phyloP scores from a whole-genome alignment of 2,888 invertebrate genomes.

The Selenia dentaria region DNA sequence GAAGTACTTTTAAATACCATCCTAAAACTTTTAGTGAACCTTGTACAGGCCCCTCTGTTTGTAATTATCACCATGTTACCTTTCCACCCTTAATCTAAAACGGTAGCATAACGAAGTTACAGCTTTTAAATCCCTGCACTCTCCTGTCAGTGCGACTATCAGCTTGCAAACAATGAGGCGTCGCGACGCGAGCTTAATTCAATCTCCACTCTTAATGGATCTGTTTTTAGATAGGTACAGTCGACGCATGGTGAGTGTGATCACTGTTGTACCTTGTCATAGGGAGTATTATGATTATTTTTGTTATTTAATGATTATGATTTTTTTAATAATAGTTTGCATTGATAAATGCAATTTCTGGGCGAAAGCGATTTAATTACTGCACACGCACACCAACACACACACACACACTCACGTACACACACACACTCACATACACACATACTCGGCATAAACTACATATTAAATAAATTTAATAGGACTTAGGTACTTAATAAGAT shows the following conservation, averaged over 20 bases:
- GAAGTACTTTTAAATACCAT: too few species aligned
- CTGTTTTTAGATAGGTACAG: constrained; percentile 24
- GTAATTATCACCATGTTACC: constrained; percentile 28
- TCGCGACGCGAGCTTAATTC: constrained; percentile 54
- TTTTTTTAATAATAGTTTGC: too few species aligned
- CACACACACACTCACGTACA: too few species aligned
- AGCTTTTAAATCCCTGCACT: constrained; percentile 39
- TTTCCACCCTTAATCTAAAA: constrained; percentile 33
- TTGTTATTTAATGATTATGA: too few species aligned
- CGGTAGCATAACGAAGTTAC: constrained; percentile 40
- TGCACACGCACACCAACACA: too few species aligned
- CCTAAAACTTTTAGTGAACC: too few species aligned
- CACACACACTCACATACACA: too few species aligned
- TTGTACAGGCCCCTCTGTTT: constrained; percentile 19
- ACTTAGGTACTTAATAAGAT: too few species aligned
- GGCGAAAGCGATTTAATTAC: too few species aligned
- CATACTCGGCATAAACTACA: too few species aligned
- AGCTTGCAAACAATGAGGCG: constrained; percentile 58
- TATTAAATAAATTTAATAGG: too few species aligned
- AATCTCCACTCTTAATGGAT: constrained; percentile 53
- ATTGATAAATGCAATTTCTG: too few species aligned
- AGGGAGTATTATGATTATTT: not conserved
- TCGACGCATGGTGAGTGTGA: not conserved
- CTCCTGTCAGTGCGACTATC: constrained; percentile 39
- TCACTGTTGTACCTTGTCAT: not conserved